Base-by-base conservation (phyloP, 1,140 invertebrate genomes). In the Panagrolaimus sp. region DNA sequence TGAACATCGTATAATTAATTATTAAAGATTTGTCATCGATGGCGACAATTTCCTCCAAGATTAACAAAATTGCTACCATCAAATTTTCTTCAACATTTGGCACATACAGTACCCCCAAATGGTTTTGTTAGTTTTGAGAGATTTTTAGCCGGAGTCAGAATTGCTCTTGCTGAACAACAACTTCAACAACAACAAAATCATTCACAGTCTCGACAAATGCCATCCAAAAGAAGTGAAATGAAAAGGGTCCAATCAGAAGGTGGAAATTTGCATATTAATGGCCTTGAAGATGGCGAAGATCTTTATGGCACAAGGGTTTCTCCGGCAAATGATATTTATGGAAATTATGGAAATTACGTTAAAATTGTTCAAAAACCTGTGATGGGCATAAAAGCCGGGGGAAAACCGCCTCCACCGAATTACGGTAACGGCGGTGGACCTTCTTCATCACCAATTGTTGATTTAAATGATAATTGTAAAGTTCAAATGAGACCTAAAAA, bases 41-140 rank as follows among this genome's bases (percentile, higher is more conserved):
- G 75, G 75, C 67, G 64, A 17, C 45, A 77, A 1, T 63, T 76
- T 14, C 75, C 74, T 48, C 52, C 52, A 21, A 12, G 52, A 12
- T n/a, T 58, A 28, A 76, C 73, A 28, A 21, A 32, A 48, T 21
- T 68, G 9, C 65, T 79, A 8, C 79, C 77, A 15, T n/a, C 52
- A 9, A 69, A 83, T 14, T 84, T 85, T 38, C 74, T 84, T 17
- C 83, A 84, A 28, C 82, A 77, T 43, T 70, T 85, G n/a, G 71
- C 79, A 43, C 84, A 81, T 72, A 83, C 85, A 9, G 81, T 83
- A 1, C 84, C 84, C 14, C 69, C 77, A 43, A 83, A 82, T 74
- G 83, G 84, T 21, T 76, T 79, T n/a, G 76, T 85, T 1, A 84
- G 67, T 48, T 85, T 85, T 70, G 84, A 84, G 21, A 70, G 77